Evolutionary conservation across 2,113 vertebrate genomes (phyloP), one percentile per base, ranked within the genome.

Genomic region (Hylia prasina): DNA sequence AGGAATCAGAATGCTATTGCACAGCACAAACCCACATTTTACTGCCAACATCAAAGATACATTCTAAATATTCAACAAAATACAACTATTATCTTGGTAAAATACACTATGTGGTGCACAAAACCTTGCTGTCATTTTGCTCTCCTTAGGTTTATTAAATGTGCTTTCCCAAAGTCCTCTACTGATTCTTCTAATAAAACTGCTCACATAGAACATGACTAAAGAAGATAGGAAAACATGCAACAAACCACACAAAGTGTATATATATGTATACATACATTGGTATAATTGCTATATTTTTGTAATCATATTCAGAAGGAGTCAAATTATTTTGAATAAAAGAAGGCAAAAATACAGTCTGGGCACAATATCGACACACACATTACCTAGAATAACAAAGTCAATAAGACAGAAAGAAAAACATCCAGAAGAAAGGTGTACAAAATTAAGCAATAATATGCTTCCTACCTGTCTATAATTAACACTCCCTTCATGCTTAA

Each of bases 401-500:
- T 9, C 25, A 63, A 77, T 35, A 87, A 83, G 61, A 88, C 18
- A 82, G 42, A 66, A 18, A 81, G 21, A 77, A 53, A 75, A 79
- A 45, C 3, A 69, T 30, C 37, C 31, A 51, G 44, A 89, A 64
- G 33, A 80, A 77, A 80, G 14, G 3, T 3, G 2, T 56, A 70
- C 5, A 73, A 11, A 87, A 79, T 65, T 47, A 72, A 88, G 40
- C 5, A 77, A 45, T 66, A 66, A 48, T 23, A 37, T 13, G 28
- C 13, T 44, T 85, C 80, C 31, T 98, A 98, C 98, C 98, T 98
- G 78, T 96, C 89, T 97, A 81, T 98, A 98, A 93, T 98, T 96
- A 91, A 98, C 33, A 63, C 11, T 93, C 28, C 96, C 97, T 50
- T 91, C 90, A 17, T 6, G 94, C 48, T 97, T 96, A 48, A 42